Conservation (phyloP, 2,113 vertebrate species). For the Mormyrus iriodes region DNA sequence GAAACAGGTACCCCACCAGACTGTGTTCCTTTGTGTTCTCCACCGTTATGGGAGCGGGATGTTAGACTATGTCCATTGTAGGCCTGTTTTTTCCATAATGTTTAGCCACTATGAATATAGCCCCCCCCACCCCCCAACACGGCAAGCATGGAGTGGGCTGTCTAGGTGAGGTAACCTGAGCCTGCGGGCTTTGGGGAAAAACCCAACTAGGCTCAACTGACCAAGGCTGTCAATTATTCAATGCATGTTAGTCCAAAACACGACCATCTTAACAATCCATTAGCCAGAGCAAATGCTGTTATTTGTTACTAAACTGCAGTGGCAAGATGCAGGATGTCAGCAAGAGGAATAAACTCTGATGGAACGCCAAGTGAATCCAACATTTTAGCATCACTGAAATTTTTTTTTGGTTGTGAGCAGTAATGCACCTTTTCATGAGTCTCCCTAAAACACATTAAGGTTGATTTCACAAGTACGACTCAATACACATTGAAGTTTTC, state of each 20-base stretch:
- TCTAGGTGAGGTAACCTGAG: conserved; percentile 51
- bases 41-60: not conserved
- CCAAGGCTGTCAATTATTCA: conserved; percentile 58
- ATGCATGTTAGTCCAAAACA: conserved; percentile 59
- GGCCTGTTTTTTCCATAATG: not conserved
- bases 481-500: not conserved
- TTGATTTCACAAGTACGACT: not conserved
- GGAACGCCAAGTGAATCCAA: not conserved
- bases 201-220: conserved; percentile 53
- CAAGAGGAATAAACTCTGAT: not conserved
- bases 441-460: not conserved
- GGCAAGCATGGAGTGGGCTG: conserved; percentile 27
- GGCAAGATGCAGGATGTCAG: not conserved
- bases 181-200: conserved; percentile 44
- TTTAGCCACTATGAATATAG: conserved; percentile 20
- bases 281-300: conserved; percentile 26
- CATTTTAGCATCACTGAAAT: not conserved
- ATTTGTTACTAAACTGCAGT: conserved; percentile 24
- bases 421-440: not conserved
- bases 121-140: conserved; percentile 15
- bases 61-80: not conserved
- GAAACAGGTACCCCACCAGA: not conserved
- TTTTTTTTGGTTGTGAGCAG: too few relatives aligned
- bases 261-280: conserved; percentile 53
- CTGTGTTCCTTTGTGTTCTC: not conserved